Evolutionary conservation across 2,797 vertebrate species (phyloP).

Genomic region (Mormyrus hasselquistii): DNA sequence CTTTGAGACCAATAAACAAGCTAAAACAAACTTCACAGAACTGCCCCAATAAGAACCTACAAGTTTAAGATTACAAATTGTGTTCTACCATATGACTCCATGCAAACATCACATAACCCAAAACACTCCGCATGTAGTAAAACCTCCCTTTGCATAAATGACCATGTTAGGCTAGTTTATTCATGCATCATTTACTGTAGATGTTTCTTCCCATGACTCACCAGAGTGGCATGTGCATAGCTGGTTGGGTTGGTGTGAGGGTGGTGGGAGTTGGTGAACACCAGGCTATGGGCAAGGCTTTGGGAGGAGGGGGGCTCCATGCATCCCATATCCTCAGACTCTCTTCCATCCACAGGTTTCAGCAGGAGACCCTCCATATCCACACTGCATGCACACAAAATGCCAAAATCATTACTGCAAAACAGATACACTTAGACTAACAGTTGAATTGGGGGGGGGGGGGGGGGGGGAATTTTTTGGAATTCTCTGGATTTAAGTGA

Average conservation of each 20-base stretch:
- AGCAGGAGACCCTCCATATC: conserved; percentile 56
- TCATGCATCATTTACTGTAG: not conserved
- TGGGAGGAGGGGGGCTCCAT: conserved; percentile 72
- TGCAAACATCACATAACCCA: not conserved
- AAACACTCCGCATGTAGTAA: not conserved
- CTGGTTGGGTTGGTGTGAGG: conserved; percentile 72
- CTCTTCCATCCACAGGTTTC: conserved; percentile 48
- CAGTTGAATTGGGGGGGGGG: not conserved
- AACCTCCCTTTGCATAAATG: not conserved
- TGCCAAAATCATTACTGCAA: not conserved
- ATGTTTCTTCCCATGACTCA: conserved; percentile 39
- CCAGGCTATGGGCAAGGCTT: conserved; percentile 81
- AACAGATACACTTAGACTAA: not conserved
- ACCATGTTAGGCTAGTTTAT: not conserved
- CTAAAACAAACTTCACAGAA: not conserved
- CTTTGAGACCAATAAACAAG: not conserved
- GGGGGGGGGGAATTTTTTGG: not conserved
- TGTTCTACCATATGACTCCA: not conserved
- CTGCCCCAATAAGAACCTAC: not conserved
- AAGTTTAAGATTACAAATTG: not conserved
- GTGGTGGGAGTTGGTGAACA: conserved; percentile 94
- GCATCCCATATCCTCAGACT: conserved; percentile 58
- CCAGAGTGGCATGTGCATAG: conserved; percentile 77
- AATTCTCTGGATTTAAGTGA: not conserved
- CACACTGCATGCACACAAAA: conserved; percentile 43